Base-by-base conservation (phyloP, 1,140 invertebrate species). In the Zaprionus taronus region DNA sequence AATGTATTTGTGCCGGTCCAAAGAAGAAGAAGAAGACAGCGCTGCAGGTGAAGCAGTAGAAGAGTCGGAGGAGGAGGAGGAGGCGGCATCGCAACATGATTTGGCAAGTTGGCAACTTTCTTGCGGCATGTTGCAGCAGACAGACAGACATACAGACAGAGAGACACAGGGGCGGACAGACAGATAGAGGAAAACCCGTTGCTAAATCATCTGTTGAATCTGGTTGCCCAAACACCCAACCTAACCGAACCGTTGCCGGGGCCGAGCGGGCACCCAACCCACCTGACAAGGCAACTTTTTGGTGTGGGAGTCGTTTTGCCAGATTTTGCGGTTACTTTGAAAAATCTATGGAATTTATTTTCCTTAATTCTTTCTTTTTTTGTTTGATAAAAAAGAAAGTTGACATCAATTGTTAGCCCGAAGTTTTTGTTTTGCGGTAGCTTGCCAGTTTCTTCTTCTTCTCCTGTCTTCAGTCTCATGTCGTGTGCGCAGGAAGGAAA, bases 331-430 rank as follows among this genome's bases (percentile, higher is more conserved):
- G 82, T 86, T 84, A 80, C 82, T 85, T 86, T 89, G 84, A 89
- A 89, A 89, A 80, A 72, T 79, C 75, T 89, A 81, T 90, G 78
- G 85, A 81, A 84, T 90, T 75, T 79, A 74, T 80, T 63, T 73
- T 67, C 69, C 60, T 79, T 78, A 76, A 72, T 84, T 89, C 81
- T 83, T 89, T 87, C 71, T 76, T 90, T 83, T 89, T 83, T 83
- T 89, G 84, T 84, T 89, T 90, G 81, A 89, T 89, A 81, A 89
- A 87, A 80, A 89, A 90, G 84, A 89, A 89, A 89, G 84, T 89
- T 89, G 81, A 89, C 84, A 87, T 87, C 89, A 89, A 89, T 89
- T 89, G 78, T 84, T 74, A 47, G 51, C 60, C 38, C 15, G 38
- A 76, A 60, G 76, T 76, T 58, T 51, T 69, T 67, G 34, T 53